Conservation (phyloP, 2,113 vertebrate species). For the Acinonyx jubatus region DNA sequence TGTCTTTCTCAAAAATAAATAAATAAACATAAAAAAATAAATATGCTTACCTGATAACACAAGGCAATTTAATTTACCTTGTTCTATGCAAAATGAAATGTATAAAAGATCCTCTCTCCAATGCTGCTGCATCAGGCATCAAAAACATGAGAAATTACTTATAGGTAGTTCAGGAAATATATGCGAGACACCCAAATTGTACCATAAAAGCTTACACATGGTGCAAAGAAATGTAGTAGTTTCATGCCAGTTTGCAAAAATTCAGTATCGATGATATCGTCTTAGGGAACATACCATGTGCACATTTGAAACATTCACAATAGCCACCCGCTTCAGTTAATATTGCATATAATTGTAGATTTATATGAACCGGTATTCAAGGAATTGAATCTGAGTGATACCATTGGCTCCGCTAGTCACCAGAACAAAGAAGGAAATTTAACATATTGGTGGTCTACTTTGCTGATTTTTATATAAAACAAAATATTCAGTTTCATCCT, state of each 20-base stretch:
- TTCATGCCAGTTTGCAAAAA: constrained; percentile 79
- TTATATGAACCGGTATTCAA: constrained; percentile 73
- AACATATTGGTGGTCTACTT: constrained; percentile 60
- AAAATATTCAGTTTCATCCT: constrained; percentile 62
- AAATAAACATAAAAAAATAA: constrained; percentile 39
- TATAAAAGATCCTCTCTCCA: constrained; percentile 79
- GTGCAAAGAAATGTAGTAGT: constrained; percentile 78
- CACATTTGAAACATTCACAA: constrained; percentile 57
- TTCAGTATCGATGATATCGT: constrained; percentile 77
- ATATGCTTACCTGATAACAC: constrained; percentile 80
- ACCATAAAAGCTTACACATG: constrained; percentile 83
- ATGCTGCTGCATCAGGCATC: constrained; percentile 74
- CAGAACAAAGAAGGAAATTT: constrained; percentile 62
- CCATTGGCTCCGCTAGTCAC: constrained; percentile 60
- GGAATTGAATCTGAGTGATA: constrained; percentile 65
- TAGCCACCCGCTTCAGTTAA: constrained; percentile 73
- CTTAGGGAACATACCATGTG: constrained; percentile 67
- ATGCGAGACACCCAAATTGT: constrained; percentile 75
- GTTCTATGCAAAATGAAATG: constrained; percentile 77
- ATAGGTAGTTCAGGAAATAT: constrained; percentile 82
- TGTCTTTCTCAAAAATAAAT: no score
- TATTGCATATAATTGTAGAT: constrained; percentile 62
- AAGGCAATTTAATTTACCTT: constrained; percentile 81
- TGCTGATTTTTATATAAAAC: constrained; percentile 29
- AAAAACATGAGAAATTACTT: constrained; percentile 81